These are phyloP conservation scores for Drosophila willistoni DNA, from an alignment of 1,140 invertebrate species.

Conservation along the genomic window DNA sequence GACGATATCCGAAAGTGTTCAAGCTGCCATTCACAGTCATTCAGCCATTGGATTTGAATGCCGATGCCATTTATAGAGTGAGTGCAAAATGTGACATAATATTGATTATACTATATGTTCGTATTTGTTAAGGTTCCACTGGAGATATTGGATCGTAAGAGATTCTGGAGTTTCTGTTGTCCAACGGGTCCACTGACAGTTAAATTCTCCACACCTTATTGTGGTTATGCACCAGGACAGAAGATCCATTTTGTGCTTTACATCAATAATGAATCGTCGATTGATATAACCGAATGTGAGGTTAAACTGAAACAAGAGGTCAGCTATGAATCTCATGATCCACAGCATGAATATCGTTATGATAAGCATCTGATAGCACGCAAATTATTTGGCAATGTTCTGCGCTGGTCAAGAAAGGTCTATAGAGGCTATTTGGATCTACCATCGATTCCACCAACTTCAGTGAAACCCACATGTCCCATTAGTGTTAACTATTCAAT, in stretches of 20 bases:
- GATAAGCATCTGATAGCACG: conserved; percentile 85
- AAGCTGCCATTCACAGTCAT: conserved; percentile 90
- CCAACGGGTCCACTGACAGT: conserved; percentile 77
- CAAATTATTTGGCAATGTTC: conserved; percentile 85
- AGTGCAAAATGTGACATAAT: conserved; percentile 1
- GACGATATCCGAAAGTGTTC: conserved; percentile 89
- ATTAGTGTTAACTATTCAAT: conserved; percentile 89
- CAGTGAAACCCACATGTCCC: conserved; percentile 87
- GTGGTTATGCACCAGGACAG: conserved; percentile 80
- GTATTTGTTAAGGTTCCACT: conserved; percentile 83
- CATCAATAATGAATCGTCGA: conserved; percentile 84
- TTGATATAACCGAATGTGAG: conserved; percentile 84
- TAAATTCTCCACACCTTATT: conserved; percentile 80
- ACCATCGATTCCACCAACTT: conserved; percentile 89
- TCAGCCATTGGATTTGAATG: conserved; percentile 90
- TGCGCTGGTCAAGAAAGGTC: conserved; percentile 82
- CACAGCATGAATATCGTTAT: conserved; percentile 85
- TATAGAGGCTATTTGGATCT: conserved; percentile 84
- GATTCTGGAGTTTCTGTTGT: conserved; percentile 82
- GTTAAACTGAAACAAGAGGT: conserved; percentile 84
- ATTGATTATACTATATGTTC: neutral
- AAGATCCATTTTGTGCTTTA: conserved; percentile 79
- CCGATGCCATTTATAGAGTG: conserved; percentile 83
- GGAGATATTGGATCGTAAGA: conserved; percentile 84
- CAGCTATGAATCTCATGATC: conserved; percentile 84